Evolutionary conservation across 2,113 vertebrate species (phyloP).

Genomic region (Gobius niger): DNA sequence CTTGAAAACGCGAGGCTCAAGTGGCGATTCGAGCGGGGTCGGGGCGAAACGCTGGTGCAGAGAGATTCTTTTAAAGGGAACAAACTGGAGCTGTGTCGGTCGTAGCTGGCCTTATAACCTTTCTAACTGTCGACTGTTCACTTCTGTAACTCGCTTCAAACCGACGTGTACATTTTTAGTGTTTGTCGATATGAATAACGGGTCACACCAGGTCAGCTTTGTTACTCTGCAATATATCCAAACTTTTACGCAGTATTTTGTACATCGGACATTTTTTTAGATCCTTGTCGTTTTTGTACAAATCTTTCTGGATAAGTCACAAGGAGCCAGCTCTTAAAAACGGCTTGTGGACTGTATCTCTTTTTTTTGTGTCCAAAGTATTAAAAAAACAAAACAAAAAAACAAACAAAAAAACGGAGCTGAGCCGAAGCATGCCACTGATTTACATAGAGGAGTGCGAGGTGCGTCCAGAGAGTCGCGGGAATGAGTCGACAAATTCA

Average conservation of each 20-base stretch:
- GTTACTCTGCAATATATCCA: conserved; percentile 79
- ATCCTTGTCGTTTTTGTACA: conserved; percentile 73
- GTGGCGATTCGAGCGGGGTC: conserved; percentile 54
- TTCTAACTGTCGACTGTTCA: conserved; percentile 83
- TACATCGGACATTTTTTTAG: conserved; percentile 64
- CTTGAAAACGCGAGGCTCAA: too few species aligned
- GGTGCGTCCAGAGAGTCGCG: not conserved
- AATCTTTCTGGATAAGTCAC: conserved; percentile 58
- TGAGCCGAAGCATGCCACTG: conserved; percentile 61
- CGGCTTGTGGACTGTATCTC: conserved; percentile 61
- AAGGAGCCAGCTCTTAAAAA: conserved; percentile 44
- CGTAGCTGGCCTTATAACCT: conserved; percentile 79
- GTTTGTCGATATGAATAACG: conserved; percentile 64
- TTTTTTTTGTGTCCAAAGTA: conserved; percentile 61
- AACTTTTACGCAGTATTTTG: conserved; percentile 77
- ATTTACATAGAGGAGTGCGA: conserved; percentile 46
- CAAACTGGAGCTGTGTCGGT: conserved; percentile 65
- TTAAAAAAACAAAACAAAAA: conserved; percentile 28
- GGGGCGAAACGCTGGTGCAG: conserved; percentile 39
- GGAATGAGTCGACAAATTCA: too few species aligned
- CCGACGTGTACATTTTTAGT: conserved; percentile 47
- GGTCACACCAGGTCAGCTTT: conserved; percentile 74
- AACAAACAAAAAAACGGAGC: conserved; percentile 13
- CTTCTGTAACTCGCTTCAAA: conserved; percentile 77
- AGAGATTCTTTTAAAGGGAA: conserved; percentile 24